phyloP scores from a whole-genome alignment of 1,140 invertebrate genomes.

The Bombus confusus region DNA sequence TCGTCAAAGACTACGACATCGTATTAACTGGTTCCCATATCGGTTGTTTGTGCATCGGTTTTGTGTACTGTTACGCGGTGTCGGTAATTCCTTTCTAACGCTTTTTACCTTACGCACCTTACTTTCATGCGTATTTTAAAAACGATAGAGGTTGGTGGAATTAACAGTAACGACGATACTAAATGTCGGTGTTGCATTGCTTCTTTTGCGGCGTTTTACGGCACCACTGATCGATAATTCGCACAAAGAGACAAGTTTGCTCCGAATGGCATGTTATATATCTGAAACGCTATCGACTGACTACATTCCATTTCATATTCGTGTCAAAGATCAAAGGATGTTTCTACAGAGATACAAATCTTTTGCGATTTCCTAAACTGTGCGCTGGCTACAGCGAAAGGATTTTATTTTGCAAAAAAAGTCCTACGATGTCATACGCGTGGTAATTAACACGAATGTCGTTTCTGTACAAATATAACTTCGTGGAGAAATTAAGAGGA shows the following conservation, averaged over 20 bases:
- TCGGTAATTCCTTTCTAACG: not conserved
- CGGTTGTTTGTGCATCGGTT: not conserved
- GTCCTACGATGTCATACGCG: no score
- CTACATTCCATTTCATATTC: not conserved
- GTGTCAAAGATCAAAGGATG: not conserved
- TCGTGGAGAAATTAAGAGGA: slow-evolving; percentile 6
- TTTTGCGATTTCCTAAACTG: not conserved
- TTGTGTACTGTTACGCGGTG: not conserved
- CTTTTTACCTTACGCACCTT: not conserved
- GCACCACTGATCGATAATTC: slow-evolving; percentile 4
- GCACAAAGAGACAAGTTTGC: not conserved
- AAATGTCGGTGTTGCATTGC: not conserved
- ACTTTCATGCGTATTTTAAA: not conserved
- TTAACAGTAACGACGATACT: not conserved
- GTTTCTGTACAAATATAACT: not conserved
- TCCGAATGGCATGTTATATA: no score
- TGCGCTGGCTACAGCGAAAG: no score
- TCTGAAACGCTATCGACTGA: not conserved
- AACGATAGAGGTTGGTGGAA: not conserved
- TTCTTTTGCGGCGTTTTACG: not conserved
- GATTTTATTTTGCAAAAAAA: no score
- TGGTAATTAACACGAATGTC: not conserved
- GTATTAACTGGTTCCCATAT: not conserved
- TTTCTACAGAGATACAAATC: not conserved
- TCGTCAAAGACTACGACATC: not conserved